Evolutionary conservation across 1,140 invertebrate genomes (phyloP).

Genomic region (Calephelis virginiensis): DNA sequence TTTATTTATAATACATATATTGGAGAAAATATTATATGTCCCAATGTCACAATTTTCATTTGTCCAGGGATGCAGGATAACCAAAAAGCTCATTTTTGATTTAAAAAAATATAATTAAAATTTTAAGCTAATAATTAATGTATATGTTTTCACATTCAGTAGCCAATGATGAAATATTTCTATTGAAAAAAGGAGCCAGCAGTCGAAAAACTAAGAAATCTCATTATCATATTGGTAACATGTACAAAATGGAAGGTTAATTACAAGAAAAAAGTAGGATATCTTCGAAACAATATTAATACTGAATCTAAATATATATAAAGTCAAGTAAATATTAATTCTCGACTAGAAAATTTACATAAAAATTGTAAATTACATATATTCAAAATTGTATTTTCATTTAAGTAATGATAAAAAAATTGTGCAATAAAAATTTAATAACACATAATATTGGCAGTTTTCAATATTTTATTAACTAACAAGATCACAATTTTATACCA

Average conservation of each 20-base stretch:
- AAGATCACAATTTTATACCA: slow-evolving; percentile 32
- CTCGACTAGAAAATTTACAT: slow-evolving; percentile 20
- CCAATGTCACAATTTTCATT: slow-evolving; percentile 7
- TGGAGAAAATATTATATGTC: slow-evolving; percentile 15
- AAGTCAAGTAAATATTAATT: slow-evolving; percentile 15
- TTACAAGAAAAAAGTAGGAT: not conserved
- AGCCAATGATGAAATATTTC: no score
- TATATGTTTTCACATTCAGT: no score
- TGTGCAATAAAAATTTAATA: slow-evolving; percentile 9
- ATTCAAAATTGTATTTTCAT: no score
- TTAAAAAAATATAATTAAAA: no score
- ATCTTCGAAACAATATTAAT: slow-evolving; percentile 8
- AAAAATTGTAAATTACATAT: not conserved
- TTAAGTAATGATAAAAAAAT: not conserved
- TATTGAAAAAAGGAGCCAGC: no score
- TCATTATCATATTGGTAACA: no score
- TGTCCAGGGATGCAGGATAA: not conserved
- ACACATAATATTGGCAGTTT: slow-evolving; percentile 28
- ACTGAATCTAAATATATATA: slow-evolving; percentile 1
- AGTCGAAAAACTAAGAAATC: not conserved
- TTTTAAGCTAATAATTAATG: no score
- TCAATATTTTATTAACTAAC: slow-evolving; percentile 32
- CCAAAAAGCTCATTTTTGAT: not conserved
- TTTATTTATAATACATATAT: slow-evolving; percentile 33
- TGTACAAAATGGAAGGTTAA: not conserved